Conservation (phyloP, 2,113 vertebrate species). For the Mus spicilegus region DNA sequence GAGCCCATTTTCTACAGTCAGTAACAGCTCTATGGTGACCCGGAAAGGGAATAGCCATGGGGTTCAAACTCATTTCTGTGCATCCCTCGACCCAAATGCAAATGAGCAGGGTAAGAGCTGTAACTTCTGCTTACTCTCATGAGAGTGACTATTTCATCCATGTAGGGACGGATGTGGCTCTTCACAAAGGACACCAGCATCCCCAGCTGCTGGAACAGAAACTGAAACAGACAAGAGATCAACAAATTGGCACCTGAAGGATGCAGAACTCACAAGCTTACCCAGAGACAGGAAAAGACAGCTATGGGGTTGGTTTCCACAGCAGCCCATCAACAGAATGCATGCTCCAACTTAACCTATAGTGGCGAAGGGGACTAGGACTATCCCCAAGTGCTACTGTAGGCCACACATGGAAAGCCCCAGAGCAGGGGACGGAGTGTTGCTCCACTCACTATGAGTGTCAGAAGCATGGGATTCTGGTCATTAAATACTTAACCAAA, state of each 20-base stretch:
- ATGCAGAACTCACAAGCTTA: not conserved
- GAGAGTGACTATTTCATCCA: conserved; percentile 99
- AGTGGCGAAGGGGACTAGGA: not conserved
- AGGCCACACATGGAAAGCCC: not conserved
- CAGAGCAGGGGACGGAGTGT: not conserved
- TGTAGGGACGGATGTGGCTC: conserved; percentile 99
- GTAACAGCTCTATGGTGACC: not conserved
- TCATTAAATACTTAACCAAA: not conserved
- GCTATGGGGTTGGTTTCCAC: accelerated
- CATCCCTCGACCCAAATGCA: not conserved
- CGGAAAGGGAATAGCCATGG: not conserved
- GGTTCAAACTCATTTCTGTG: not conserved
- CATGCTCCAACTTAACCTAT: not conserved
- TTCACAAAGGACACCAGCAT: conserved; percentile 99
- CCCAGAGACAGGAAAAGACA: not conserved
- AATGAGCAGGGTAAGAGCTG: not conserved
- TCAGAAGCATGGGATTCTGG: not conserved
- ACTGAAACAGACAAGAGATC: conserved; percentile 86
- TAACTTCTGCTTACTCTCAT: conserved; percentile 93
- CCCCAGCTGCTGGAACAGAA: conserved; percentile 97
- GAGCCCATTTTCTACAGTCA: accelerated
- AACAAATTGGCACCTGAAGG: not conserved
- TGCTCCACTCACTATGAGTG: not conserved
- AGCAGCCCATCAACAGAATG: not conserved
- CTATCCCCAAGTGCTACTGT: not conserved